Conservation (phyloP, 2,888 invertebrate genomes). For the Actias luna region DNA sequence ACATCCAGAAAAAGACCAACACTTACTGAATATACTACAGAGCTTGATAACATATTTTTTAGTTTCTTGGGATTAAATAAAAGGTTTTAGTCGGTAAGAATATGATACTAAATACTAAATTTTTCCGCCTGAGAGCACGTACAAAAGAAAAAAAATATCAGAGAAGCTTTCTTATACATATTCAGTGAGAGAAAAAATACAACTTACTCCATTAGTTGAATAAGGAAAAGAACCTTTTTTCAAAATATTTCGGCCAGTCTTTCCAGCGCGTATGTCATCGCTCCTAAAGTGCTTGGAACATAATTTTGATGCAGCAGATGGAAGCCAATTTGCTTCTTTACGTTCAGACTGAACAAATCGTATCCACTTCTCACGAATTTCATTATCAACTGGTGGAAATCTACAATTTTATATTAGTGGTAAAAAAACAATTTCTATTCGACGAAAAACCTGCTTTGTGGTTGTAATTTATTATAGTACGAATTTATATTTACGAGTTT, state of each 20-base stretch:
- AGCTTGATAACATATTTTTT: too few relatives aligned
- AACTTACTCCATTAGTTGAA: background rate
- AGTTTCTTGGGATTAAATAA: background rate
- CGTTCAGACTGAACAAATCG: constrained; percentile 10
- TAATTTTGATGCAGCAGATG: constrained; percentile 14
- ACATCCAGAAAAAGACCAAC: too few relatives aligned
- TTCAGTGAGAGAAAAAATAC: too few relatives aligned
- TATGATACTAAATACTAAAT: too few relatives aligned
- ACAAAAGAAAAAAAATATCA: background rate
- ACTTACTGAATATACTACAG: too few relatives aligned
- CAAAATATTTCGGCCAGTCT: constrained; percentile 8
- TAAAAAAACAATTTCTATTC: too few relatives aligned
- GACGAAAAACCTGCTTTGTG: too few relatives aligned
- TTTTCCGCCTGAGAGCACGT: too few relatives aligned
- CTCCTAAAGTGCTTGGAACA: constrained; percentile 14
- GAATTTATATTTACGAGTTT: too few relatives aligned
- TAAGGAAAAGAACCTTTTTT: constrained; percentile 8
- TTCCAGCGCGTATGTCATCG: constrained; percentile 7
- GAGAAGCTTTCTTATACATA: too few relatives aligned
- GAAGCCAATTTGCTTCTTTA: constrained; percentile 13
- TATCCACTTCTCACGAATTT: constrained; percentile 2
- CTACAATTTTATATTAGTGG: too few relatives aligned
- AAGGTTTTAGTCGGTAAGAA: background rate
- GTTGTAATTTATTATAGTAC: too few relatives aligned
- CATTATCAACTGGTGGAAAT: background rate